Evolutionary conservation across 2,888 invertebrate species (phyloP).

Genomic region (Rhyacophila evoluta): DNA sequence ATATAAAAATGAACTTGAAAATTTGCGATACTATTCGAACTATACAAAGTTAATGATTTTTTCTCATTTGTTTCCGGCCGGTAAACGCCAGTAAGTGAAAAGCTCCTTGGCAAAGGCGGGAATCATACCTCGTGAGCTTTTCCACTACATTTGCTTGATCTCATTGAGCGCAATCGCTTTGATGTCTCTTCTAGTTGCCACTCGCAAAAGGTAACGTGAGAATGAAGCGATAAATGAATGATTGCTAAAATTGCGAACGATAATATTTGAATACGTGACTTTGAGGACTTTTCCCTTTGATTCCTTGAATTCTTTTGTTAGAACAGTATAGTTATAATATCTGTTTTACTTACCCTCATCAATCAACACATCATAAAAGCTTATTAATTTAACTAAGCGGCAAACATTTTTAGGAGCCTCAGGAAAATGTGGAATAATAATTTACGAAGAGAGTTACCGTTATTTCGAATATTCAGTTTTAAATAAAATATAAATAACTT

Average conservation of each 20-base stretch:
- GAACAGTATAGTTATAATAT: too few species aligned
- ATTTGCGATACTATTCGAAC: not conserved
- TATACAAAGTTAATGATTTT: not conserved
- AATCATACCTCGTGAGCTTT: conserved; percentile 25
- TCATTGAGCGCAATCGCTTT: conserved; percentile 23
- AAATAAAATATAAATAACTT: too few species aligned
- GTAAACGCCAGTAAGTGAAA: conserved; percentile 8
- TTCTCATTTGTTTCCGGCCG: not conserved
- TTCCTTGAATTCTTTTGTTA: too few species aligned
- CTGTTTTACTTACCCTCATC: too few species aligned
- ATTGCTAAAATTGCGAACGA: not conserved
- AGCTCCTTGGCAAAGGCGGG: conserved; percentile 15
- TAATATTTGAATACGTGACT: conserved; percentile 16
- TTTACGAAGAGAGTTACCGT: too few species aligned
- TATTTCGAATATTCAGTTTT: too few species aligned
- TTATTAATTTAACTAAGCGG: too few species aligned
- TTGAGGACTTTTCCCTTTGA: not conserved
- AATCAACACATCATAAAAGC: too few species aligned
- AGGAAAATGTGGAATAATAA: too few species aligned
- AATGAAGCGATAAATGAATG: not conserved
- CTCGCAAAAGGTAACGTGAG: not conserved
- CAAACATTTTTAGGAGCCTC: too few species aligned
- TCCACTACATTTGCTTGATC: conserved; percentile 28
- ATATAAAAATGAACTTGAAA: too few species aligned
- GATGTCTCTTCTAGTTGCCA: conserved; percentile 18